Evolutionary conservation across 2,888 invertebrate species (phyloP).

Genomic region (Sminthurinus aureus): DNA sequence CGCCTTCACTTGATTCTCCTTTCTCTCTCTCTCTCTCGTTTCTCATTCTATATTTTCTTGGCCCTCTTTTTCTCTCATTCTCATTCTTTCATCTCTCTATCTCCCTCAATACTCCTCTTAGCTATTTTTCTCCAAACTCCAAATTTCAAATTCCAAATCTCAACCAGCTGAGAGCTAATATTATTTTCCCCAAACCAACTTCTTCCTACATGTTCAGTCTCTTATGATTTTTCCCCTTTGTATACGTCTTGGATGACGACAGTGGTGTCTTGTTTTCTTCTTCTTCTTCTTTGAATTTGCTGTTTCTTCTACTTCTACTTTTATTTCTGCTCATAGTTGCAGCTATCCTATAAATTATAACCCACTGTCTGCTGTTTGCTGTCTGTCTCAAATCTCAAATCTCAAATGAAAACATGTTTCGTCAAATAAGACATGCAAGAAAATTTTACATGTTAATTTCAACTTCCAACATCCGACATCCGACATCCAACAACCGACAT

Average conservation of each 20-base stretch:
- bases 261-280: not conserved
- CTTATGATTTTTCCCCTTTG: conserved; percentile 19
- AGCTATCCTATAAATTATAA: too few species aligned
- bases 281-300: not conserved
- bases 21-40: conserved; percentile 26
- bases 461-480: conserved; percentile 25
- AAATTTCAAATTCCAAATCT: not conserved
- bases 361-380: too few species aligned
- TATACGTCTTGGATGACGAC: not conserved
- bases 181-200: conserved; percentile 37
- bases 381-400: conserved; percentile 1
- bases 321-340: not conserved
- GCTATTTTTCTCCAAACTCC: conserved; percentile 3
- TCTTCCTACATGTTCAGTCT: conserved; percentile 12
- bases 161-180: conserved; percentile 28
- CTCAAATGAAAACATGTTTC: conserved; percentile 34
- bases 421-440: conserved; percentile 1
- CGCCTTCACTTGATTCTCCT: conserved; percentile 25
- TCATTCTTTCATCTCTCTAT: conserved; percentile 17
- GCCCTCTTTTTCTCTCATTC: not conserved
- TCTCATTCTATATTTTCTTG: too few species aligned
- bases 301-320: not conserved
- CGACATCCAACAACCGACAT: too few species aligned
- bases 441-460: conserved; percentile 40
- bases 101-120: conserved; percentile 3